These are phyloP conservation scores for Odontothrips loti DNA, from an alignment of 2,888 invertebrate species.

Conservation along the genomic window DNA sequence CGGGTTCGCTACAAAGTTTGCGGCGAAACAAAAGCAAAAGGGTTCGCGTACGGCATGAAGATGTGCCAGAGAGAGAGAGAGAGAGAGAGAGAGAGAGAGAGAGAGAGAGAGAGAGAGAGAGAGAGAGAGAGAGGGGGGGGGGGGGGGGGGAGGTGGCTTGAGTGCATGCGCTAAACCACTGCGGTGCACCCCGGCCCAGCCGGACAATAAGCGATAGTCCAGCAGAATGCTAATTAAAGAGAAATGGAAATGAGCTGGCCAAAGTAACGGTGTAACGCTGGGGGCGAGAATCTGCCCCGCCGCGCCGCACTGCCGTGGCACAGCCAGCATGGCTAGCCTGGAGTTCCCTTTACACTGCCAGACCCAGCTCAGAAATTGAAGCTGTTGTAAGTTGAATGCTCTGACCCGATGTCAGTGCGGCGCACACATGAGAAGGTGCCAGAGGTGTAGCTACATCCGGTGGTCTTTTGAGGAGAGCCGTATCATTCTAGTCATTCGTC, in stretches of 20 bases:
- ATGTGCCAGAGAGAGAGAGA: no score
- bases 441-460: no score
- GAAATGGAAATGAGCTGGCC: background rate
- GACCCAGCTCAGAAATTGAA: background rate
- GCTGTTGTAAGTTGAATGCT: background rate
- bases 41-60: no score
- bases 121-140: background rate
- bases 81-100: no score
- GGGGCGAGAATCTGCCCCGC: background rate
- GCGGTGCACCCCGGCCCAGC: background rate
- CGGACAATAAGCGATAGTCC: slow-evolving; percentile 11
- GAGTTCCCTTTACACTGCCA: background rate
- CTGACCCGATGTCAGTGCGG: no score
- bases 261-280: background rate
- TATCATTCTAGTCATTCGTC: no score
- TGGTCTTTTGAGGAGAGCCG: no score
- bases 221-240: background rate
- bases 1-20: background rate
- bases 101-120: no score
- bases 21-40: background rate
- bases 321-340: background rate
- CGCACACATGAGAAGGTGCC: no score
- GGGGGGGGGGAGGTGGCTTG: background rate
- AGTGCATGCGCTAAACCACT: background rate
- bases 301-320: no score